Base-by-base conservation (phyloP, 2,113 vertebrate genomes). In the Galemys pyrenaicus region DNA sequence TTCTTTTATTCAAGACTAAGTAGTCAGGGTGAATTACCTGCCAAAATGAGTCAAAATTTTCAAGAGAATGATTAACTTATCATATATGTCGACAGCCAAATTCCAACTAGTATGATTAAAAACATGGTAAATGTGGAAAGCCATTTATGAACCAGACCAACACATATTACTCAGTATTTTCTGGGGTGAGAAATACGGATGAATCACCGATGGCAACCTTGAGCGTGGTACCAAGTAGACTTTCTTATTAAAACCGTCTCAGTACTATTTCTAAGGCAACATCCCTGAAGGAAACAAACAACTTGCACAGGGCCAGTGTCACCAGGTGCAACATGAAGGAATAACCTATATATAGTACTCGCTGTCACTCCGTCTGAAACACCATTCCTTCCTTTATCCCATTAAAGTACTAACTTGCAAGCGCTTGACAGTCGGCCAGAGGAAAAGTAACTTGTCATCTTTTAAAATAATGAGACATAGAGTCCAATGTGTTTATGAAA, bases 251-350 rank as follows among this genome's bases (percentile, higher is more conserved):
- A 60, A 89, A 78, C 86, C 37, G 81, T 56, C 68, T 89, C 54
- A 58, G 84, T 22, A 67, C 80, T 82, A 94, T 93, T 93, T 84
- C 96, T 92, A 96, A 78, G 95, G 92, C 73, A 95, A 96, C 95
- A 96, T 24, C 80, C 67, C 92, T 89, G 89, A 70, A 92, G 80
- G 56, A 96, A 92, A 94, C 87, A 96, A 93, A 96, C 92, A 95
- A 79, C 73, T 78, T 26, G 46, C 60, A 80, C 10, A 37, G 51
- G 54, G 89, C 93, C 92, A 96, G 94, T 93, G 96, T 70, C 87
- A 92, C 94, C 94, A 93, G 94, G 93, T 95, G 87, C 94, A 95
- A 39, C 22, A 28, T 92, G 96, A 93, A 94, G 93, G 32, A 87
- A 90, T 30, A 58, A 51, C 26, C 95, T 96, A 96, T 94, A 95